These are phyloP conservation scores for Pandemis heparana DNA, from an alignment of 2,888 invertebrate species.

Conservation along the genomic window DNA sequence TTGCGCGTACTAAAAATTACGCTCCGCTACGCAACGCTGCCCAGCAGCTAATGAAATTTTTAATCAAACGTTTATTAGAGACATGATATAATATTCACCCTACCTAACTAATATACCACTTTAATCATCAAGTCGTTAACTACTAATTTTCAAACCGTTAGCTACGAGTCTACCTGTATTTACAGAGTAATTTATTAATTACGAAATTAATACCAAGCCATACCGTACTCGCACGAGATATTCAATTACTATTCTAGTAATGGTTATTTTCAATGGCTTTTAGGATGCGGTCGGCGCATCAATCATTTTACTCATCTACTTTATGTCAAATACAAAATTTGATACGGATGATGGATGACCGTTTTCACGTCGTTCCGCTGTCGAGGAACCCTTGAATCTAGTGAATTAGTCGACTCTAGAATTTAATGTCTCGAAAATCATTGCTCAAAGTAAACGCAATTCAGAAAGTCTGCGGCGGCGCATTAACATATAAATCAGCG, in stretches of 20 bases:
- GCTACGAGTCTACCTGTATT: constrained; percentile 38
- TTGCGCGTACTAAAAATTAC: not conserved
- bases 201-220: constrained; percentile 37
- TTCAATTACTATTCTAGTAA: constrained; percentile 65
- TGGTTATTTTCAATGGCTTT: constrained; percentile 59
- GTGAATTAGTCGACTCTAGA: constrained; percentile 42
- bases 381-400: constrained; percentile 52
- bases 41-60: constrained; percentile 13
- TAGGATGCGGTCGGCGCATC: constrained; percentile 71
- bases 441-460: constrained; percentile 49
- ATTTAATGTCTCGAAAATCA: constrained; percentile 45
- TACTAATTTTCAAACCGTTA: constrained; percentile 40
- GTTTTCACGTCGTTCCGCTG: constrained; percentile 57
- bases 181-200: constrained; percentile 42
- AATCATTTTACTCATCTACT: constrained; percentile 83
- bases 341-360: constrained; percentile 80
- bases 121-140: constrained; percentile 39
- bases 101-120: constrained; percentile 33
- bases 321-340: constrained; percentile 83
- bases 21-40: not conserved
- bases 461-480: constrained; percentile 47
- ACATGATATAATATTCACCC: constrained; percentile 31
- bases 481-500: constrained; percentile 70
- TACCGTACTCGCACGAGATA: constrained; percentile 44
- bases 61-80: constrained; percentile 20